Evolutionary conservation across 2,888 invertebrate species (phyloP), one percentile per base, ranked within the genome.

Genomic region (Drosophila neotestacea): DNA sequence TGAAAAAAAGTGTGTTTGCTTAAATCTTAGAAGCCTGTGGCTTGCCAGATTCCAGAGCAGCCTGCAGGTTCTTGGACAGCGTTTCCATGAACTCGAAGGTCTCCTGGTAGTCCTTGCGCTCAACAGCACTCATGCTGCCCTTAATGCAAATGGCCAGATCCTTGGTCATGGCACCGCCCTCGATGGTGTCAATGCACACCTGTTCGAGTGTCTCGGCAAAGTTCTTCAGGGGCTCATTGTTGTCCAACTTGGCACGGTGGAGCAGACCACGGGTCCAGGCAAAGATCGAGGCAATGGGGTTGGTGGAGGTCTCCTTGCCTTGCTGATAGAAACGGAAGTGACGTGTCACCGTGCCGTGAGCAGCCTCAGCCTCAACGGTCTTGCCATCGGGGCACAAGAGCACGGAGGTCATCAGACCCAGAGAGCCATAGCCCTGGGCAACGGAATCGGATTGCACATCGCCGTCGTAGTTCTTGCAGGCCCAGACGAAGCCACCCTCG

Each of bases 391-490:
- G 99, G 90, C 98, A 98, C 61, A 99, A 93, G 44, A 99, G 94
- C 1, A 99, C 99, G 11, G 98, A 98, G 0, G 99, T 99, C 99
- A 99, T 99, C 81, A 99, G 94, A 79, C 99, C 99, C 66, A 99
- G 94, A 0, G 98, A 99, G 11, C 99, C 97, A 85, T 96, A 97
- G 36, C 98, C 99, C 93, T 99, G 99, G 68, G 99, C 99, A 32
- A 99, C 97, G 0, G 98, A 97, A 93, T 99, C 99, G 0, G 98
- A 98, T 93, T 99, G 99, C 0, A 99, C 99, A 93, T 99, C 99
- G 44, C 99, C 99, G 91, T 99, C 99, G 92, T 99, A 99, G 93
- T 99, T 99, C 93, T 99, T 99, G 93, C 99, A 99, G 7, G 99
- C 98, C 99, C 99, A 99, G 0, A 99, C 98, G 92, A 99, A 99